Evolutionary conservation across 30 jellyfish, hydroid and myxozoan genomes (phyloP).

Genomic region (Mastigias papua): DNA sequence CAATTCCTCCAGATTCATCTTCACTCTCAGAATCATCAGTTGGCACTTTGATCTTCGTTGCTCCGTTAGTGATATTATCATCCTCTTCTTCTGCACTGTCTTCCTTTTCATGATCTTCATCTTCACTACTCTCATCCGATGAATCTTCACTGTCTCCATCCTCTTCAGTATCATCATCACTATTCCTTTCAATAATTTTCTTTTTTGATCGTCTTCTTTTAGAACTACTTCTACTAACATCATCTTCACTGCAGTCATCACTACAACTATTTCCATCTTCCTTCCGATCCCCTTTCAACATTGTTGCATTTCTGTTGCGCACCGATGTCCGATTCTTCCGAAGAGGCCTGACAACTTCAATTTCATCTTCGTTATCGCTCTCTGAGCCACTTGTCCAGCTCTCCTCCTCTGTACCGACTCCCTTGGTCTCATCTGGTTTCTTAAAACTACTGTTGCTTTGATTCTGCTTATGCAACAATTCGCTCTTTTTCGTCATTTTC

Average conservation of each 20-base stretch:
- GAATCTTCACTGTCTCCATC: conserved; percentile 11
- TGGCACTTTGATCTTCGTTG: background rate
- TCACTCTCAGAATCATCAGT: conserved; percentile 32
- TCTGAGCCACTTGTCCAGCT: conserved; percentile 2
- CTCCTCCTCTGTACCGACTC: background rate
- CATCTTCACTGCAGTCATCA: background rate
- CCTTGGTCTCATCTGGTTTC: background rate
- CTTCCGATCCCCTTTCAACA: background rate
- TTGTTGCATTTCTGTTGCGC: background rate
- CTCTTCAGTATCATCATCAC: background rate
- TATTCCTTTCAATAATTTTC: background rate
- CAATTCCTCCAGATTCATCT: background rate
- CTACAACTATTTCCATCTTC: background rate
- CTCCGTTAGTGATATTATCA: background rate
- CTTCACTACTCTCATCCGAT: background rate
- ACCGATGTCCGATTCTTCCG: background rate
- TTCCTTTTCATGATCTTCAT: conserved; percentile 11
- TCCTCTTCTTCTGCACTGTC: background rate
- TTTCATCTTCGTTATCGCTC: background rate
- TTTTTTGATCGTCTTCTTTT: background rate
- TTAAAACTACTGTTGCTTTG: too few species aligned
- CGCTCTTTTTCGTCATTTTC: background rate
- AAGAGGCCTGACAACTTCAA: background rate
- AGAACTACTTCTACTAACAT: background rate
- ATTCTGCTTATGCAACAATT: background rate